Conservation (phyloP, 2,113 vertebrate genomes). For the Crotophaga sulcirostris region DNA sequence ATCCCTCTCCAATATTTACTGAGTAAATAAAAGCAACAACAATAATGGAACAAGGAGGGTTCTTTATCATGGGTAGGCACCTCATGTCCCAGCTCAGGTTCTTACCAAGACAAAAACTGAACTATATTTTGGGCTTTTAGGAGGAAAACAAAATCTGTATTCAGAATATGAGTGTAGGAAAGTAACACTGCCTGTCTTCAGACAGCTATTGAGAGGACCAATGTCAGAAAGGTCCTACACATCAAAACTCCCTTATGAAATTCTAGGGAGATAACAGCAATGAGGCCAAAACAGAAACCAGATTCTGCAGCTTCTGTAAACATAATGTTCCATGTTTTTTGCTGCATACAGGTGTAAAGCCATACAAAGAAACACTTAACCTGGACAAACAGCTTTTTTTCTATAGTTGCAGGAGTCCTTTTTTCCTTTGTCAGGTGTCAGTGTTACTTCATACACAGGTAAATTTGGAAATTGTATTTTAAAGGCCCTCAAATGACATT, state of each 20-base stretch:
- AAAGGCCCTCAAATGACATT: background rate
- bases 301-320: background rate
- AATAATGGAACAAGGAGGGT: background rate
- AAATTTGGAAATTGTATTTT: background rate
- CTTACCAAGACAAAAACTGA: background rate
- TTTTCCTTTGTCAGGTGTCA: background rate
- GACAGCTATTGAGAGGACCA: background rate
- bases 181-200: background rate
- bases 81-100: background rate
- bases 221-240: background rate
- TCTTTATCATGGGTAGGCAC: background rate
- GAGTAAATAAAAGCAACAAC: constrained; percentile 12
- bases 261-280: background rate
- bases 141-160: background rate
- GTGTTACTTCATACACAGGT: background rate
- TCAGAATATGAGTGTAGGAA: background rate
- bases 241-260: background rate
- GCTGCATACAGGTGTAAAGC: background rate
- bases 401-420: background rate
- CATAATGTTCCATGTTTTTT: background rate
- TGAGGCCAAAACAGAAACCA: background rate
- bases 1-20: background rate
- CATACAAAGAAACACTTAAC: background rate
- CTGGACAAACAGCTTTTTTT: background rate
- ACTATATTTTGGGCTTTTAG: background rate